Percentiles rank a stretch among this genome's conserved stretches.
These are phyloP conservation scores for Papilio gigon DNA, from an alignment of 2,888 invertebrate genomes.

Conservation along the genomic window DNA sequence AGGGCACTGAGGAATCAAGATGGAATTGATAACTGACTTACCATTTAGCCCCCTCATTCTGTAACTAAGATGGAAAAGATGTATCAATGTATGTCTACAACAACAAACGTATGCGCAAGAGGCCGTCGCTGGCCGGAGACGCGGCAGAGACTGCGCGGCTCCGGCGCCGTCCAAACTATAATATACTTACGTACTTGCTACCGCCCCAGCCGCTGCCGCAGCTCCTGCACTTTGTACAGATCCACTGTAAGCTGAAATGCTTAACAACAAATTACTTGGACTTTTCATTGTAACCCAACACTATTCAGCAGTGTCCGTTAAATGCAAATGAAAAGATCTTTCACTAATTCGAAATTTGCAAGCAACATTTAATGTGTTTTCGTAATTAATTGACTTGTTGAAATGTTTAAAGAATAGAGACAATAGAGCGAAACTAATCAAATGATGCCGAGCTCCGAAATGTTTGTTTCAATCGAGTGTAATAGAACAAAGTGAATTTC, in stretches of 20 bases:
- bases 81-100: constrained; percentile 17
- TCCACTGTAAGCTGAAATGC: constrained; percentile 43
- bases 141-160: constrained; percentile 47
- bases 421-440: constrained; percentile 13
- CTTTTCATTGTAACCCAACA: constrained; percentile 9
- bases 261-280: not conserved
- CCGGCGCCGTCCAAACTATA: constrained; percentile 45
- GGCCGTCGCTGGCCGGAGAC: constrained; percentile 46
- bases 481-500: constrained; percentile 9
- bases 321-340: not conserved
- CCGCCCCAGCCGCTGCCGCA: not conserved
- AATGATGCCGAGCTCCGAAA: not conserved
- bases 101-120: constrained; percentile 34
- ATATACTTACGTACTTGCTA: constrained; percentile 43
- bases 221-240: constrained; percentile 38
- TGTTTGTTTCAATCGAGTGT: constrained; percentile 26
- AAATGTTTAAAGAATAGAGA: not conserved
- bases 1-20: not conserved
- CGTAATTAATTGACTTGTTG: not conserved
- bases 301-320: not conserved
- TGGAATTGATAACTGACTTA: constrained; percentile 42
- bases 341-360: no score
- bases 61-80: not conserved
- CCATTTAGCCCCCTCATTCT: constrained; percentile 52
- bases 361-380: not conserved